Evolutionary conservation across 2,797 vertebrate species (phyloP).

Genomic region (Myotis daubentonii): DNA sequence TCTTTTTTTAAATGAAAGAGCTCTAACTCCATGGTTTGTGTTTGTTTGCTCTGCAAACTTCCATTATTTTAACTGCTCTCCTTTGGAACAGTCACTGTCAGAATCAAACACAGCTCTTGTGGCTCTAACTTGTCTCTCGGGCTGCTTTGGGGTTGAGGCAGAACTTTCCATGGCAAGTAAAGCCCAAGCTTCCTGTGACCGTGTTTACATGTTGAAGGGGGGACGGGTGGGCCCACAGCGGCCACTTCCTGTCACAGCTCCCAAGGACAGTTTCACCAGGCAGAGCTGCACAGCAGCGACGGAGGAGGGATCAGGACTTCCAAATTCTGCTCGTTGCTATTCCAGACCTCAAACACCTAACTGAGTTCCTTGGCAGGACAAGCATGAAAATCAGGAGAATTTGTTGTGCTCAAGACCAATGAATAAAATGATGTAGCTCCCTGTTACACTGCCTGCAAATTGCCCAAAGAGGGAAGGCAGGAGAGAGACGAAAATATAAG

Average conservation of each 20-base stretch:
- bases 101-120: background rate
- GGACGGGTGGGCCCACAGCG: too few relatives aligned
- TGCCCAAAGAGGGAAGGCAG: background rate
- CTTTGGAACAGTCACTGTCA: background rate
- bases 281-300: background rate
- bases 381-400: slow-evolving; percentile 1
- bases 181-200: background rate
- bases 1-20: background rate
- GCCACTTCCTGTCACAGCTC: background rate
- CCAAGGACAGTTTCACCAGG: background rate
- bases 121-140: background rate
- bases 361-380: slow-evolving; percentile 12
- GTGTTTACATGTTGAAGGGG: background rate
- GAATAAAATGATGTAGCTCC: background rate
- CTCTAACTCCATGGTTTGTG: background rate
- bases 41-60: background rate
- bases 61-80: slow-evolving; percentile 10
- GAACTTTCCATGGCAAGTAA: background rate
- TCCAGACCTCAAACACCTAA: background rate
- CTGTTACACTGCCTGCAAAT: background rate
- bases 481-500: background rate
- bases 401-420: background rate
- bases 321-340: slow-evolving; percentile 27
- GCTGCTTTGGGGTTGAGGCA: background rate
- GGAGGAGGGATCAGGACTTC: background rate